Conservation (phyloP, 2,113 vertebrate species). For the Rhinoderma darwinii region DNA sequence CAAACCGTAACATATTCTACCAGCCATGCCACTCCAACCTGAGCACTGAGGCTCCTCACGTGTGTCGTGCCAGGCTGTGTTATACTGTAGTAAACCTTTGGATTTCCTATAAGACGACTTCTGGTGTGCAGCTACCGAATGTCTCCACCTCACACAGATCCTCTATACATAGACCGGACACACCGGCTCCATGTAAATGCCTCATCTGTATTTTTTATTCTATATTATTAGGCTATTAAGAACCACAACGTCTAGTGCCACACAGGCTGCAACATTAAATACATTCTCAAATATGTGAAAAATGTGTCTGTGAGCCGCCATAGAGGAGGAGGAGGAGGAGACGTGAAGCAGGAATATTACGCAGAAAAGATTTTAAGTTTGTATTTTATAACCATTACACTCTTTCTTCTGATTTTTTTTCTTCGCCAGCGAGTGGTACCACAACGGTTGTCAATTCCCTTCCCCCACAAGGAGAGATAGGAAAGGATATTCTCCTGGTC, state of each 20-base stretch:
- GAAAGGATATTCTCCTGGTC: neutral
- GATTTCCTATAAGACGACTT: neutral
- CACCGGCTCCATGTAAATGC: conserved; percentile 30
- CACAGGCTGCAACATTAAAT: conserved; percentile 32
- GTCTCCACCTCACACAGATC: conserved; percentile 34
- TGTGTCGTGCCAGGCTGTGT: neutral
- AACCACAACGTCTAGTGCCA: conserved; percentile 37
- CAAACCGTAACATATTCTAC: neutral
- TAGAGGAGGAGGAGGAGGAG: neutral
- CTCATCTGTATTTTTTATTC: conserved; percentile 1
- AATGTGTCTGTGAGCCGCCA: conserved; percentile 7
- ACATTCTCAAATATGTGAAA: conserved; percentile 25
- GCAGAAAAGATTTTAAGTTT: neutral
- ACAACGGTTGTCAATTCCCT: neutral
- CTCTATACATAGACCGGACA: conserved; percentile 27
- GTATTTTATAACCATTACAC: neutral
- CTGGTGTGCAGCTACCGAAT: neutral
- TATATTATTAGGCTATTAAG: conserved; percentile 26
- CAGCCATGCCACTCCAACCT: neutral
- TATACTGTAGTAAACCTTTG: neutral
- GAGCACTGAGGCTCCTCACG: neutral
- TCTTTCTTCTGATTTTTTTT: neutral
- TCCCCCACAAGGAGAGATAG: neutral
- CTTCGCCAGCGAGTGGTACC: neutral
- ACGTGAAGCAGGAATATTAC: neutral